phyloP scores from a whole-genome alignment of 2,113 vertebrate genomes.

The Percopsis transmontana region DNA sequence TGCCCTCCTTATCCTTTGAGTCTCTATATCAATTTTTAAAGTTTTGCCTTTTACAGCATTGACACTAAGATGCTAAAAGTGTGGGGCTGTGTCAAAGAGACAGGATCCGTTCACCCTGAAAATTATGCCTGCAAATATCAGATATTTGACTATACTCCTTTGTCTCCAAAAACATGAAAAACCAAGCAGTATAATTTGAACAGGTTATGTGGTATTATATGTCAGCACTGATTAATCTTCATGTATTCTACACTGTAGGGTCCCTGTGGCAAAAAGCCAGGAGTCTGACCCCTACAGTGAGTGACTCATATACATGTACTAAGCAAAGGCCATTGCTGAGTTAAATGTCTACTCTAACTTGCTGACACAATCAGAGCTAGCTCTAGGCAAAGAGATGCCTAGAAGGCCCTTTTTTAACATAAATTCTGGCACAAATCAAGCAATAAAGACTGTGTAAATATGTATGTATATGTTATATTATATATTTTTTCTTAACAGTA shows the following conservation, averaged over 20 bases:
- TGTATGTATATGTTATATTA: too few species aligned
- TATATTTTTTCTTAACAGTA: too few species aligned
- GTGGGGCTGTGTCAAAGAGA: too few species aligned
- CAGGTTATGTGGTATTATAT: slow-evolving; percentile 12
- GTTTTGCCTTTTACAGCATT: too few species aligned
- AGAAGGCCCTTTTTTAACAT: too few species aligned
- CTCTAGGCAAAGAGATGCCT: too few species aligned
- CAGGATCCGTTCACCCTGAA: background rate
- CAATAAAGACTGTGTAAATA: too few species aligned
- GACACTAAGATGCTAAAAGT: too few species aligned
- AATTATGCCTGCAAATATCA: background rate
- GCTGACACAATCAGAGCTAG: background rate
- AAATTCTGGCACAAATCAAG: too few species aligned
- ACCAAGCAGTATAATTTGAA: slow-evolving; percentile 31
- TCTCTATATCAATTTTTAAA: too few species aligned
- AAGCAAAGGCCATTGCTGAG: slow-evolving; percentile 35
- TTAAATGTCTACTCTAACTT: slow-evolving; percentile 29
- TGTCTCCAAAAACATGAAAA: background rate
- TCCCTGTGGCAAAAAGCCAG: slow-evolving; percentile 5
- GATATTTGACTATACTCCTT: background rate
- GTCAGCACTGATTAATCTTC: slow-evolving; percentile 49
- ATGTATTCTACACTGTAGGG: slow-evolving; percentile 30
- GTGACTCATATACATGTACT: slow-evolving; percentile 49
- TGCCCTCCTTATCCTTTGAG: too few species aligned
- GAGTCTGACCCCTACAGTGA: slow-evolving; percentile 1